Evolutionary conservation across 1,140 invertebrate species (phyloP), one percentile per base, ranked within the genome.

Genomic region (Drosophila quadrilineata): DNA sequence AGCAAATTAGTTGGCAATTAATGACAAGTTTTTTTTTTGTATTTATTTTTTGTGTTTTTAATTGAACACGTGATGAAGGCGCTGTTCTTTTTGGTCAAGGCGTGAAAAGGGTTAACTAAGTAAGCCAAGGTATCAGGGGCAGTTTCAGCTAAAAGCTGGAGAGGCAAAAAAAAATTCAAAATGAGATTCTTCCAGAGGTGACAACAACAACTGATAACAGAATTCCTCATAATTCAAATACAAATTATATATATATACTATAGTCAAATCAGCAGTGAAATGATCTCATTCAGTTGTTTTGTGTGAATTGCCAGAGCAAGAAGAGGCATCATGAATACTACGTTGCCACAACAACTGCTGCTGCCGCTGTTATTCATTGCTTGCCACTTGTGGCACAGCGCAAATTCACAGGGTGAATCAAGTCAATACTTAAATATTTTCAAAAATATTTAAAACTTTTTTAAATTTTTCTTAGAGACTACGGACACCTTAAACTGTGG

Each of bases 1-100:
- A 57, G 79, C 60, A 71, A 85, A 82, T 84, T 82, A 73, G 69
- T 74, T 66, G 48, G 73, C 77, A 85, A 82, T 82, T 82, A 82
- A 82, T 65, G 56, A 19, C 40, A 53, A 67, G 58, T 63, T 56
- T 80, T 75, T n/a, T n/a, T n/a, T n/a, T n/a, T n/a, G n/a, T n/a
- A n/a, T n/a, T n/a, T n/a, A n/a, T n/a, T n/a, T n/a, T n/a, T n/a
- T n/a, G n/a, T n/a, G n/a, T n/a, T n/a, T n/a, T 84, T 69, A 84
- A 80, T 76, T 84, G 72, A 80, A 80, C 67, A 75, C 72, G 64
- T 70, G 40, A 59, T 35, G 16, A 29, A 52, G 63, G 12, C 28
- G 28, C n/a, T n/a, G n/a, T n/a, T n/a, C n/a, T n/a, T n/a, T n/a
- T 19, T 31, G 43, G 16, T 5, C 24, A 8, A 38, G 52, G 35